Conservation (phyloP, 2,113 vertebrate species). For the Australoheros scitulus region DNA sequence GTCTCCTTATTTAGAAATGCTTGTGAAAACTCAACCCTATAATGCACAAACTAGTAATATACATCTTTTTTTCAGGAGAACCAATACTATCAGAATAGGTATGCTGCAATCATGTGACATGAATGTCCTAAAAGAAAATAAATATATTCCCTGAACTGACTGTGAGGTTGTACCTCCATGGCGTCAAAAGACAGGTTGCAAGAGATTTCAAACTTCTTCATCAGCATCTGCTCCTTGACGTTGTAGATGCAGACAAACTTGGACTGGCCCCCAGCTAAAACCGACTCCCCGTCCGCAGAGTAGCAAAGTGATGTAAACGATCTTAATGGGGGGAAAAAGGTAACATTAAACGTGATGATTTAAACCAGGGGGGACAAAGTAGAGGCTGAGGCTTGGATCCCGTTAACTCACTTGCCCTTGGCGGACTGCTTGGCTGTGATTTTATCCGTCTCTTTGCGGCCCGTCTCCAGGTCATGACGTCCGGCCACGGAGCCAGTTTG, state of each 20-base stretch:
- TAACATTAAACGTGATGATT: not conserved
- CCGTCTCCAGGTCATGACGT: constrained; percentile 89
- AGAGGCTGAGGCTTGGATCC: fast-evolving
- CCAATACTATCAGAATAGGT: not conserved
- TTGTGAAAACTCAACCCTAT: not conserved
- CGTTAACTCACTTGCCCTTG: constrained; percentile 91
- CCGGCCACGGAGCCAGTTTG: constrained; percentile 89
- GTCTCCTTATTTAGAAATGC: not conserved
- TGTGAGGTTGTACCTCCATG: constrained; percentile 87
- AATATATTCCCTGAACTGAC: not conserved
- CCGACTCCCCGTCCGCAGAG: constrained; percentile 90
- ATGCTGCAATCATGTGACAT: not conserved
- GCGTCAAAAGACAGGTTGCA: constrained; percentile 95
- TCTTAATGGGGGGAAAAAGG: constrained; percentile 62
- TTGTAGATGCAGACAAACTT: constrained; percentile 97
- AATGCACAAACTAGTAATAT: no score
- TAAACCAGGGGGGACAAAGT: not conserved
- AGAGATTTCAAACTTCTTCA: constrained; percentile 97
- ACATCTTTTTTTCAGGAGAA: not conserved
- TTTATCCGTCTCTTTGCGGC: constrained; percentile 93
- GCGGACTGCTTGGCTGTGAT: constrained; percentile 92
- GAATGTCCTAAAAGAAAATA: no score
- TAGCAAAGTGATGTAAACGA: constrained; percentile 94
- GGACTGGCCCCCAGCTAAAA: constrained; percentile 92
- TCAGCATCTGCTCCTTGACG: constrained; percentile 89